phyloP scores from a whole-genome alignment of 2,888 invertebrate genomes.

The Chymomyza amoena region DNA sequence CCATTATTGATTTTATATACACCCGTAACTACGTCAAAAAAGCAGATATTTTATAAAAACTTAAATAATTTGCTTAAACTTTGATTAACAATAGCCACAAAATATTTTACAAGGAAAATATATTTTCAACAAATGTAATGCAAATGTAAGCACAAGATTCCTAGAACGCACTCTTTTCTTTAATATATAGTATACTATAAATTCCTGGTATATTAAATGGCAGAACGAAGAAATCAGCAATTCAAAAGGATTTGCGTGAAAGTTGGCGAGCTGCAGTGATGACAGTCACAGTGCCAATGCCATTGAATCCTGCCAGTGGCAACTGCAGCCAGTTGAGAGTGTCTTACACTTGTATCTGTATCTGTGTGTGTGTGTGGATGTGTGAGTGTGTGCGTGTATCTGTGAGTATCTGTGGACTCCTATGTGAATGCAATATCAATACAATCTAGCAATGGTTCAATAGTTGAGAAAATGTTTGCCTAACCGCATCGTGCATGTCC shows the following conservation, averaged over 20 bases:
- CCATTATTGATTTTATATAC: no score
- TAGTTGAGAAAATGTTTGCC: conserved; percentile 69
- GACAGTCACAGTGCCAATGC: neutral
- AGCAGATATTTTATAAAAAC: no score
- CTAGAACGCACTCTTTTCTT: neutral
- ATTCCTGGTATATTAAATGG: neutral
- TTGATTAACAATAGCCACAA: no score
- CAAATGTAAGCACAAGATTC: neutral
- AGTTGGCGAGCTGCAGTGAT: conserved; percentile 38
- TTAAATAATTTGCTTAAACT: no score
- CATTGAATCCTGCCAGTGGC: conserved; percentile 4
- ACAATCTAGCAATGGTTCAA: conserved; percentile 68
- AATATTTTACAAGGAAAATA: no score
- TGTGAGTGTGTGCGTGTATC: conserved; percentile 9
- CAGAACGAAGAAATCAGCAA: conserved; percentile 45
- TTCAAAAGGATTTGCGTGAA: conserved; percentile 63
- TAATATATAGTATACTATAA: neutral
- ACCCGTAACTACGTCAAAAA: no score
- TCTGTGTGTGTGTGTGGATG: conserved; percentile 24
- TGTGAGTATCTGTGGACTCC: conserved; percentile 10
- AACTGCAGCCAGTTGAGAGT: neutral
- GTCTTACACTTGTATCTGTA: neutral
- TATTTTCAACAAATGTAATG: no score
- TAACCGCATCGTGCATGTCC: conserved; percentile 48
- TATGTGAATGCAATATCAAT: conserved; percentile 49